These are phyloP conservation scores for Apocheima hispidaria DNA, from an alignment of 2,888 invertebrate genomes.

Conservation along the genomic window DNA sequence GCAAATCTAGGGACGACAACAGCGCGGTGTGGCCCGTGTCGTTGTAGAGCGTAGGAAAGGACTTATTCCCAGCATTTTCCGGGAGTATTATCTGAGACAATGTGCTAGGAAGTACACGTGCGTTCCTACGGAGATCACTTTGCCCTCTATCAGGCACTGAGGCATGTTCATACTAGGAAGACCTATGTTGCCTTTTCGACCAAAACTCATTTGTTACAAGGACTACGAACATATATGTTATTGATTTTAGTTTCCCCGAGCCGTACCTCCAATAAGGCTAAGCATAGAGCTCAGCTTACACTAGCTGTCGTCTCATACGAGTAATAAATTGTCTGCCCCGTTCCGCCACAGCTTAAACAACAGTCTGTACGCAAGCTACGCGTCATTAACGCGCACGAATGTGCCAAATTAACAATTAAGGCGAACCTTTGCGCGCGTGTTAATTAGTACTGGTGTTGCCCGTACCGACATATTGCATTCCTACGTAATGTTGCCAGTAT, in stretches of 20 bases:
- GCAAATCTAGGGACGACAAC: too few species aligned
- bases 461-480: conserved; percentile 47
- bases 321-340: conserved; percentile 55
- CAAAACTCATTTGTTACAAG: neutral
- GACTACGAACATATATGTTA: neutral
- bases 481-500: conserved; percentile 32
- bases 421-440: conserved; percentile 60
- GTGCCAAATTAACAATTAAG: conserved; percentile 83
- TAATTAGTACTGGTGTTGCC: conserved; percentile 76
- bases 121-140: too few species aligned
- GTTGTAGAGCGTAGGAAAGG: too few species aligned
- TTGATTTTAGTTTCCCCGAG: neutral
- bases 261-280: conserved; percentile 6
- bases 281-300: conserved; percentile 45
- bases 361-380: conserved; percentile 51
- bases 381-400: conserved; percentile 79
- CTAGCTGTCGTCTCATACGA: conserved; percentile 71
- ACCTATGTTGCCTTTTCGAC: neutral
- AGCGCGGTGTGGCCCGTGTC: too few species aligned
- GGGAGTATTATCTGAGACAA: too few species aligned
- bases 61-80: too few species aligned
- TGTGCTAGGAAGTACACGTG: too few species aligned
- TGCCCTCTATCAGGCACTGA: too few species aligned
- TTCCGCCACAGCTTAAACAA: conserved; percentile 15
- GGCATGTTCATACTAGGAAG: too few species aligned